phyloP scores from a whole-genome alignment of 2,888 invertebrate genomes.

The Globia sparganii region DNA sequence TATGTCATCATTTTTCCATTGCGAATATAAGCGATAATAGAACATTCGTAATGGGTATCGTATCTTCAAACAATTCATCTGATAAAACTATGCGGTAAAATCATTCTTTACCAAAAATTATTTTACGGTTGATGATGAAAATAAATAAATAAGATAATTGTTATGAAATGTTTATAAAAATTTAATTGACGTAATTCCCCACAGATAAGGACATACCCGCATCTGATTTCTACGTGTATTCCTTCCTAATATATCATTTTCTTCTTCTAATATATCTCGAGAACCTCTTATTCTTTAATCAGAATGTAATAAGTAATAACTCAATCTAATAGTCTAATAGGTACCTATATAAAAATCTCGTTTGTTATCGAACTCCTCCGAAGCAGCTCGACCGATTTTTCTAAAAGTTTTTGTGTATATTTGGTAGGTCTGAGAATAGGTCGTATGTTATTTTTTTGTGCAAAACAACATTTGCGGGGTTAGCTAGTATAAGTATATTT shows the following conservation, averaged over 20 bases:
- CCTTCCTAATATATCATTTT: not conserved
- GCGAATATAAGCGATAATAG: slow-evolving; percentile 59
- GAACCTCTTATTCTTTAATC: not conserved
- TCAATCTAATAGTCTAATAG: too few species aligned
- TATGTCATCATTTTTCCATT: slow-evolving; percentile 70
- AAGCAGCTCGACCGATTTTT: too few species aligned
- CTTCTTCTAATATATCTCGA: not conserved
- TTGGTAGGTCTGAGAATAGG: too few species aligned
- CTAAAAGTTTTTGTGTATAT: too few species aligned
- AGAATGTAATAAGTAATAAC: not conserved
- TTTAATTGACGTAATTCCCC: not conserved
- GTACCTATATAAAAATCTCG: too few species aligned
- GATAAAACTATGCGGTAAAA: slow-evolving; percentile 48
- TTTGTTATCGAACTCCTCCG: too few species aligned
- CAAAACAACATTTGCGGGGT: too few species aligned
- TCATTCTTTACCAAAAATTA: slow-evolving; percentile 25
- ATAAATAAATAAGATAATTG: slow-evolving; percentile 19
- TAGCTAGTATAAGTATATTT: slow-evolving; percentile 2
- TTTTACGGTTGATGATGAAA: slow-evolving; percentile 20
- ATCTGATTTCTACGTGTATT: not conserved
- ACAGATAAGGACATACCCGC: not conserved
- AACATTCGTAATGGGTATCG: slow-evolving; percentile 70
- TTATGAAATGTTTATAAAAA: not conserved
- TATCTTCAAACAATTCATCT: slow-evolving; percentile 56
- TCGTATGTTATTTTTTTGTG: too few species aligned